Evolutionary conservation across 1,140 invertebrate genomes (phyloP), one percentile per base, ranked within the genome.

Genomic region (Conus betulinus): DNA sequence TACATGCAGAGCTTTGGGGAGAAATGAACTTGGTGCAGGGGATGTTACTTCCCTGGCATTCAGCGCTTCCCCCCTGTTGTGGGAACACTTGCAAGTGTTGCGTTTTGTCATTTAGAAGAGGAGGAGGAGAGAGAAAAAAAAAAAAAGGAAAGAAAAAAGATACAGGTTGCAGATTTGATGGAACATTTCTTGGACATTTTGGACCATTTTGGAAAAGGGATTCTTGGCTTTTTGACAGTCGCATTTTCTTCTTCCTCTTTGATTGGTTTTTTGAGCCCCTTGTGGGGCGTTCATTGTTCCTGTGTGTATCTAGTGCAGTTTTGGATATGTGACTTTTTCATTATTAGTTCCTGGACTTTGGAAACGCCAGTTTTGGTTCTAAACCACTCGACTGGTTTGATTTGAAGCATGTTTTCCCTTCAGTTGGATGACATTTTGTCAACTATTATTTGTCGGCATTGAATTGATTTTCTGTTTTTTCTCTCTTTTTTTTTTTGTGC

Each of bases 1-100:
- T 13, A 71, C 20, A 23, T 71, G 67, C 67, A 20, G 67, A 87
- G 85, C 85, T 87, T 87, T 71, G 85, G 85, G 85, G 79, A 71
- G 79, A 87, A 87, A 87, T 87, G 85, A 79, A 87, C 67, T 71
- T 71, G 7, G 11, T 13, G 67, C 15, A 23, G 23, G 67, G 67
- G 20, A 20, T 20, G 6, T 23, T 23, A 13, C 23, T 7, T 23
- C 67, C 67, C 67, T 7, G 20, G 67, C 67, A 71, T n/a, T 13
- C 67, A 71, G 67, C 6, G 4, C 20, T 71, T 71, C 67, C 11
- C 20, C 67, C 67, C 6, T 71, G 67, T 71, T 63, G 10, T 13
- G 60, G 60, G 60, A 0, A 71, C 3, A 23, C 67, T 71, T 20
- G 20, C 13, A 11, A n/a, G 23, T 20, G 6, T 20, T 71, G 67